Percentiles rank a stretch among this genome's conserved stretches.
phyloP scores from a whole-genome alignment of 2,888 invertebrate species.

The Blera fallax region DNA sequence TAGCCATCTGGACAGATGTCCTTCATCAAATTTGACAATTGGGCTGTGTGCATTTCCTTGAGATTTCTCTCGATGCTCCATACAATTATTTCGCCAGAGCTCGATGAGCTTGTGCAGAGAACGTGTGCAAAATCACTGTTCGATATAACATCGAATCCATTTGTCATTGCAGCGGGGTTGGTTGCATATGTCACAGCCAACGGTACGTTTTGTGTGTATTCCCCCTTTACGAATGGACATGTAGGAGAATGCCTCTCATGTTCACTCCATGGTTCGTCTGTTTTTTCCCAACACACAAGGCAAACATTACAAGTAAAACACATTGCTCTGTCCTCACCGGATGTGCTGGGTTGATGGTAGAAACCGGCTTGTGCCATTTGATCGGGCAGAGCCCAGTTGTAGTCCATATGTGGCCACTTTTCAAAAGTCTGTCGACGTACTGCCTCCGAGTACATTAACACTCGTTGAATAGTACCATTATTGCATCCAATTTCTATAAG shows the following conservation, averaged over 20 bases:
- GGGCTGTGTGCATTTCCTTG: slow-evolving; percentile 86
- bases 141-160: slow-evolving; percentile 84
- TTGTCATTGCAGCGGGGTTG: slow-evolving; percentile 86
- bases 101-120: slow-evolving; percentile 83
- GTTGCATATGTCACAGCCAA: slow-evolving; percentile 93
- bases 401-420: slow-evolving; percentile 98
- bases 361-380: slow-evolving; percentile 99
- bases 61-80: slow-evolving; percentile 93
- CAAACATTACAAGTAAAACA: slow-evolving; percentile 98
- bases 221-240: slow-evolving; percentile 96
- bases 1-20: slow-evolving; percentile 78
- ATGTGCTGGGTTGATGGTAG: slow-evolving; percentile 95
- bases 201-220: slow-evolving; percentile 97
- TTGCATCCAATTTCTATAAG: slow-evolving; percentile 80
- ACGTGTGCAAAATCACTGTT: slow-evolving; percentile 85
- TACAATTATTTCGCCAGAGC: slow-evolving; percentile 87
- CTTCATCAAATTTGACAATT: slow-evolving; percentile 78
- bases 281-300: slow-evolving; percentile 97
- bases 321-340: slow-evolving; percentile 96
- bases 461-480: slow-evolving; percentile 81
- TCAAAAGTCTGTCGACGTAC: slow-evolving; percentile 94
- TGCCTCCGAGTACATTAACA: slow-evolving; percentile 95
- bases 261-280: slow-evolving; percentile 98
- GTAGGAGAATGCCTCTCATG: slow-evolving; percentile 96
- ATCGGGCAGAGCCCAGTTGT: slow-evolving; percentile 97